Conservation (phyloP, 1,140 invertebrate species). For the Pollicipes pollicipes region DNA sequence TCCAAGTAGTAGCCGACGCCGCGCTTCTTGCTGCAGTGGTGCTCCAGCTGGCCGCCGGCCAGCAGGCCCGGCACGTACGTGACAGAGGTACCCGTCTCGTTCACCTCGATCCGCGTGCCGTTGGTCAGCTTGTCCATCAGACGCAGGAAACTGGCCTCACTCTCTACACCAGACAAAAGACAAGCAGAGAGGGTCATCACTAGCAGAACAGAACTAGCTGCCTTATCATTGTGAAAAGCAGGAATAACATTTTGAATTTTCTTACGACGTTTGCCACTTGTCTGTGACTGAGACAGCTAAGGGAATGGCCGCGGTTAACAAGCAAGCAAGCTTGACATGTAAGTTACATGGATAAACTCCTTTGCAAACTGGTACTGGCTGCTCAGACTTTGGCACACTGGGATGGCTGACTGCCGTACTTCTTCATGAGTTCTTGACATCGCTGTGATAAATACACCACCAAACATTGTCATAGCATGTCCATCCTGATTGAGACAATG, state of each 20-base stretch:
- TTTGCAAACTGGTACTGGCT: too few relatives aligned
- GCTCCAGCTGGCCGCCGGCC: conserved; percentile 64
- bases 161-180: conserved; percentile 42
- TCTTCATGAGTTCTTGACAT: too few relatives aligned
- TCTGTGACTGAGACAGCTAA: neutral
- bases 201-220: conserved; percentile 8
- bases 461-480: too few relatives aligned
- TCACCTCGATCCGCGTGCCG: conserved; percentile 74
- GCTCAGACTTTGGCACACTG: too few relatives aligned
- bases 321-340: too few relatives aligned
- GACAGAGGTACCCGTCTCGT: conserved; percentile 77
- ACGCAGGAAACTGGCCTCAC: conserved; percentile 76
- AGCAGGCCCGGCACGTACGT: conserved; percentile 78
- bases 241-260: conserved; percentile 7
- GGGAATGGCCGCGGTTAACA: too few relatives aligned
- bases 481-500: too few relatives aligned
- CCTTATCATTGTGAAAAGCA: conserved; percentile 5
- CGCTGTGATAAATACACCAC: too few relatives aligned
- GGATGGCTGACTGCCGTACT: too few relatives aligned
- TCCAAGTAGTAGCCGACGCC: conserved; percentile 87
- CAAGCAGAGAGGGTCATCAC: conserved; percentile 12
- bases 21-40: conserved; percentile 65
- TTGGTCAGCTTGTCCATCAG: conserved; percentile 87
- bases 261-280: neutral
- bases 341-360: too few relatives aligned